Percentiles rank a stretch among this genome's conserved stretches.
These are phyloP conservation scores for Pipistrellus nathusii DNA, from an alignment of 2,797 vertebrate species.

Conservation along the genomic window DNA sequence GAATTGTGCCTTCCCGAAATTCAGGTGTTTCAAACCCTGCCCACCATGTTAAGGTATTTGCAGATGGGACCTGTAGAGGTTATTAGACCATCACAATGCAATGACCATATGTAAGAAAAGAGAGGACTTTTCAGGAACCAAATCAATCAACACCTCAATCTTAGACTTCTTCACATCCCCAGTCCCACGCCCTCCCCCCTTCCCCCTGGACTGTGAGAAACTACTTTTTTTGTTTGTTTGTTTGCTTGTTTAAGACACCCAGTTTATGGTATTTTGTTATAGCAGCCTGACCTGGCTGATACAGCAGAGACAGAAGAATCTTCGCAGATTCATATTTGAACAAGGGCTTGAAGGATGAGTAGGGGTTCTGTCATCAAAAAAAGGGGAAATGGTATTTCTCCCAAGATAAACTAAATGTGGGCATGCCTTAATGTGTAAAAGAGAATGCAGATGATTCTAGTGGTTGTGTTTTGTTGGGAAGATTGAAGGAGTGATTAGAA, in stretches of 20 bases:
- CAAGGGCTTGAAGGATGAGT: background rate
- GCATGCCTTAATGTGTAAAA: background rate
- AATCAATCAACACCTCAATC: background rate
- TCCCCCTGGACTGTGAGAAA: background rate
- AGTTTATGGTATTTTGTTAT: background rate
- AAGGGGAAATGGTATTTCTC: background rate
- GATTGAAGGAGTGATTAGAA: background rate
- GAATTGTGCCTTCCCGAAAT: background rate
- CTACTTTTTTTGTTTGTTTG: background rate
- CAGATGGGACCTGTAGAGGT: background rate
- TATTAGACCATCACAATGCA: background rate
- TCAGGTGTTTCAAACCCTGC: background rate
- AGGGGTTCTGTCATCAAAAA: background rate
- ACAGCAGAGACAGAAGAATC: background rate
- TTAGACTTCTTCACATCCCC: background rate
- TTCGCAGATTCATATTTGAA: background rate
- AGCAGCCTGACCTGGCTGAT: background rate
- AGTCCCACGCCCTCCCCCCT: no score
- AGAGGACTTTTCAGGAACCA: background rate
- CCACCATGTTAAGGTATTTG: background rate
- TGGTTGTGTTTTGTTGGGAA: background rate
- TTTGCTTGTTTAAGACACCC: background rate
- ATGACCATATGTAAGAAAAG: background rate
- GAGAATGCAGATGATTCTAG: background rate
- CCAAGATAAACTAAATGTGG: background rate